Base-by-base conservation (phyloP, 1,140 invertebrate genomes). In the Hyphantria cunea region DNA sequence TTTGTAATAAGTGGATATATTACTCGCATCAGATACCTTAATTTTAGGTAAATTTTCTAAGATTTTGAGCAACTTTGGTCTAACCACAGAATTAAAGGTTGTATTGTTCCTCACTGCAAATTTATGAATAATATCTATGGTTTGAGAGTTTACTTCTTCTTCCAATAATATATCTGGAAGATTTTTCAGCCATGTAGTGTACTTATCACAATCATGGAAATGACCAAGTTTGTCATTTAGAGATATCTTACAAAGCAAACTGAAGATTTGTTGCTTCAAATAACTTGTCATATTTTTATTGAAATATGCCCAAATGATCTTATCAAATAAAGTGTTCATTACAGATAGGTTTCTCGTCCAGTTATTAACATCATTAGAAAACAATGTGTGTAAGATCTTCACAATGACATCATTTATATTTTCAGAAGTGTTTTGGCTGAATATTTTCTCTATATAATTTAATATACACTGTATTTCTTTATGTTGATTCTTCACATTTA, bases 361-460 rank as follows among this genome's bases (percentile, higher is more conserved):
- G 52, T 74, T 79, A 33, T 74, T 79, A 0, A 78, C 66, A 73
- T 88, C 76, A 48, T 75, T 74, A 31, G 76, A 76, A 64, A 92
- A 89, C 64, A 91, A 74, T 63, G 72, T 70, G 34, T 87, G 67
- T 31, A 92, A 68, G 52, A 92, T 79, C 58, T 78, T 82, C 8
- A 91, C 73, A 9, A 91, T 60, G 51, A 77, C 70, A 52, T 79
- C 67, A 66, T 84, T 78, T 34, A 84, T 74, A 17, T 59, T 47
- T 42, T 75, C 74, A 49, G 80, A 64, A 39, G 51, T 61, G 25
- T 80, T 80, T 32, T 74, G 64, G 67, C 63, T 76, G 49, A 90
- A 82, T 66, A 74, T 89, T 74, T 90, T 91, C 69, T 89, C 89
- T 58, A 93, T 66, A 73, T 92, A 93, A 39, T 77, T 74, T 4